Evolutionary conservation across 2,113 vertebrate genomes (phyloP), one percentile per base, ranked within the genome.

Genomic region (Eptesicus fuscus): DNA sequence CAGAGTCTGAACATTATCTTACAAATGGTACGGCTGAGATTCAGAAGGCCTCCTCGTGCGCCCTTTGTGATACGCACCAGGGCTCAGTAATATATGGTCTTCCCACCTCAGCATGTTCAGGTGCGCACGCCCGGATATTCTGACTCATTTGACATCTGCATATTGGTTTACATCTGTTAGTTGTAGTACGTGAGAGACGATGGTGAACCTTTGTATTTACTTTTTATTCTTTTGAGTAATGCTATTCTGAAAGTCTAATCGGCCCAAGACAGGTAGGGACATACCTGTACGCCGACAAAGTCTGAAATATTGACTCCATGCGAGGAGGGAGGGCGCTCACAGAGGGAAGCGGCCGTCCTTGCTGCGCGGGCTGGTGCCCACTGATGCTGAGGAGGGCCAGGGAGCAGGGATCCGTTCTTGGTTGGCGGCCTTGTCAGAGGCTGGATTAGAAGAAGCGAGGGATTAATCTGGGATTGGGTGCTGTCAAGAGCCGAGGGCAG

Each of bases 1-100:
- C 85, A 37, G 80, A 77, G 51, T 59, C 65, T 92, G 80, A 92
- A 67, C 76, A n/a, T 88, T 61, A 30, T 83, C 71, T 96, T 82
- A 90, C 49, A 63, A 40, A 74, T 53, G 44, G 77, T 32, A 14
- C 0, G 0, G 44, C 25, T 65, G 88, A 93, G 82, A 83, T 67
- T 82, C 67, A 32, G 71, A 76, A 61, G 90, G 88, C 14, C 1
- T 90, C 85, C 77, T 65, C n/a, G 35, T n/a, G 25, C 92, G 67
- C 88, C 88, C 74, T 78, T 95, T 88, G 32, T 69, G 88, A 79
- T 76, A 51, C 20, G 20, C 23, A 44, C 28, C n/a, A 82, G 56
- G 79, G 47, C 92, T 63, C 47, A 65, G 69, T 63, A 30, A 42
- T 12, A 8, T 4, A 23, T 22, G 76, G 18, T 85, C 77, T 77